Evolutionary conservation across 2,113 vertebrate species (phyloP).

Genomic region (Seriola quinqueradiata): DNA sequence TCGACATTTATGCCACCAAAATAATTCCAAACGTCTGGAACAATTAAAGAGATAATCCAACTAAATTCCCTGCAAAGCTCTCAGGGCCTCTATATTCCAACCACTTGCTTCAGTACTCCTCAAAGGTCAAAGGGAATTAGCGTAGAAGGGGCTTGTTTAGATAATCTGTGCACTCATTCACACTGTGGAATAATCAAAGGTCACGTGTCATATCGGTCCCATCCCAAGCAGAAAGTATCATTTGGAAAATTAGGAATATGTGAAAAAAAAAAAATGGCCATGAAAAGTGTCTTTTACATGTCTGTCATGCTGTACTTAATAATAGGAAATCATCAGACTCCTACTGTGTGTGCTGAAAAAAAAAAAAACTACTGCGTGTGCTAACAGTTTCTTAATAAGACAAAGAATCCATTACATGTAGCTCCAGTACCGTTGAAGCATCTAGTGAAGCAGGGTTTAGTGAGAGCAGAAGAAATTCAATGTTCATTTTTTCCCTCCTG

Average conservation of each 20-base stretch:
- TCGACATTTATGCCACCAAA: slow-evolving; percentile 7
- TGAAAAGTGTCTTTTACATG: slow-evolving; percentile 10
- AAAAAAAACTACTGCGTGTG: slow-evolving; percentile 14
- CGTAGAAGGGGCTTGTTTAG: slow-evolving; percentile 15
- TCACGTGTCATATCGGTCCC: neutral
- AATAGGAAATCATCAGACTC: neutral
- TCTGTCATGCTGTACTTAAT: slow-evolving; percentile 34
- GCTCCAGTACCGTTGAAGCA: slow-evolving; percentile 38
- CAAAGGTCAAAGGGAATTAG: slow-evolving; percentile 31
- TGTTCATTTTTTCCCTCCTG: slow-evolving; percentile 33
- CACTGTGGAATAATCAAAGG: slow-evolving; percentile 40
- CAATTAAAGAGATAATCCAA: slow-evolving; percentile 29
- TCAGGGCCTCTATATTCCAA: slow-evolving; percentile 45
- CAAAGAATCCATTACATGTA: slow-evolving; percentile 45
- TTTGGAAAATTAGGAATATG: slow-evolving; percentile 14
- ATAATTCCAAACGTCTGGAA: slow-evolving; percentile 38
- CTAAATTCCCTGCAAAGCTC: slow-evolving; percentile 52
- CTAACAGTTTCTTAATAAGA: slow-evolving; percentile 18
- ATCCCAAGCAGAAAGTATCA: neutral
- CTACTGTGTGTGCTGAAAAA: slow-evolving; percentile 35
- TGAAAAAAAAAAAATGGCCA: slow-evolving; percentile 4
- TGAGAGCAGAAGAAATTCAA: slow-evolving; percentile 25
- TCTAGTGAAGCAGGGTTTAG: slow-evolving; percentile 55
- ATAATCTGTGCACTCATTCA: slow-evolving; percentile 32
- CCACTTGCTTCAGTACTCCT: slow-evolving; percentile 39